Percentiles rank a stretch among this genome's conserved stretches.
Evolutionary conservation across 92 coral and sea anemone genomes (phyloP).

Genomic region (Scolanthus callimorphus): DNA sequence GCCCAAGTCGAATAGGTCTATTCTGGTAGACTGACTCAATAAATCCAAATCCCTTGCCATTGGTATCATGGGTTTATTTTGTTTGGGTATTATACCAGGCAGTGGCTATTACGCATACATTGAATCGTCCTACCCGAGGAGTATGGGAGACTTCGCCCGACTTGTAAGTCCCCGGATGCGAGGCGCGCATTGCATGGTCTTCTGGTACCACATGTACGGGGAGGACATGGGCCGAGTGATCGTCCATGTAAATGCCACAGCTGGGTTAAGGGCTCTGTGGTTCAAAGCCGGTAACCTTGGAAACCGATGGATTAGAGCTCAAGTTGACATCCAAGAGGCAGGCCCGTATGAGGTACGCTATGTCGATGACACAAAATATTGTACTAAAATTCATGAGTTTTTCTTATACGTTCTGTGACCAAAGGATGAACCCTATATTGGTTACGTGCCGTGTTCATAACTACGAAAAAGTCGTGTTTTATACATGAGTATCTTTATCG

Average conservation of each 20-base stretch:
- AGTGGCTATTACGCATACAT: slow-evolving; percentile 28
- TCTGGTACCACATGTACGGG: slow-evolving; percentile 54
- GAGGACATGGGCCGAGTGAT: slow-evolving; percentile 29
- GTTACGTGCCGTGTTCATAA: no score
- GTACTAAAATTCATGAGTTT: no score
- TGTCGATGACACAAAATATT: no score
- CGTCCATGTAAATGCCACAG: slow-evolving; percentile 10
- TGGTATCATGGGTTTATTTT: background rate
- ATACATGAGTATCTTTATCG: no score
- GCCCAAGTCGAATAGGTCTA: no score
- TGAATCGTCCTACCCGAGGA: slow-evolving; percentile 39
- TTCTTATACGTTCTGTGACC: no score
- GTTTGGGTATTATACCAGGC: background rate
- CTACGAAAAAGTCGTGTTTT: no score
- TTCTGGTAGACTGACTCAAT: no score
- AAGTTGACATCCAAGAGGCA: slow-evolving; percentile 29
- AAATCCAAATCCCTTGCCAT: no score
- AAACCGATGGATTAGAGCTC: slow-evolving; percentile 17
- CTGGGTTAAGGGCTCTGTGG: slow-evolving; percentile 23
- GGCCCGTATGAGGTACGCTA: slow-evolving; percentile 9
- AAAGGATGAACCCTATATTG: no score
- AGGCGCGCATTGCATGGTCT: slow-evolving; percentile 50
- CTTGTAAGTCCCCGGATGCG: slow-evolving; percentile 36
- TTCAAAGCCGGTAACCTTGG: slow-evolving; percentile 35
- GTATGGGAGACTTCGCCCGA: slow-evolving; percentile 19